A percentile compares a stretch with the other conserved stretches of the same genome.
These are phyloP conservation scores for Drosophila limbata DNA, from an alignment of 2,888 invertebrate genomes.

Conservation along the genomic window DNA sequence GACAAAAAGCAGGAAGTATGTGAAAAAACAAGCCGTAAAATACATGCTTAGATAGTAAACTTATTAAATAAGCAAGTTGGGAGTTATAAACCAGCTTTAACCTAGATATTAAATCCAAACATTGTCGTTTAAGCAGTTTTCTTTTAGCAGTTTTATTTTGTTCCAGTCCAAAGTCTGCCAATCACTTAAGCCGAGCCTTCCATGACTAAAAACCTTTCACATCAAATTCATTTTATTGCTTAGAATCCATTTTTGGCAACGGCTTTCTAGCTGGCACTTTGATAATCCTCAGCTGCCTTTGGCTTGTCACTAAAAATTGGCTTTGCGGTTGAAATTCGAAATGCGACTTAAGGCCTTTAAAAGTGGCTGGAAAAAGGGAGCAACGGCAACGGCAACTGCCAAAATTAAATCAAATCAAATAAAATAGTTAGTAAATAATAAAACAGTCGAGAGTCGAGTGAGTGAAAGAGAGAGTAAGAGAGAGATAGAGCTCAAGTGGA, in stretches of 20 bases:
- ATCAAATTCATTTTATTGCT: constrained; percentile 44
- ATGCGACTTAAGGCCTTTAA: constrained; percentile 44
- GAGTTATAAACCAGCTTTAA: background rate
- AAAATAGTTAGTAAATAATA: constrained; percentile 81
- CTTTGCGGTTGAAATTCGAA: constrained; percentile 57
- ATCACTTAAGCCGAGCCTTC: constrained; percentile 43
- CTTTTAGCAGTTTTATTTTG: background rate
- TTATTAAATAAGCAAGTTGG: constrained; percentile 5
- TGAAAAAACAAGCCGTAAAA: constrained; percentile 15
- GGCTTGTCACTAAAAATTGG: constrained; percentile 60
- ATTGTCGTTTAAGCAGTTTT: background rate
- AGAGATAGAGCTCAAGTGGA: constrained; percentile 49
- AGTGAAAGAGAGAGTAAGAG: constrained; percentile 30
- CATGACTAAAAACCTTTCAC: constrained; percentile 45
- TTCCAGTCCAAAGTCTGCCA: constrained; percentile 14
- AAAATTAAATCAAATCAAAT: constrained; percentile 77
- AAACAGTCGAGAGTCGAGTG: constrained; percentile 68
- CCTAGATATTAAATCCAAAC: background rate
- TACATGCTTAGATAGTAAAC: constrained; percentile 6
- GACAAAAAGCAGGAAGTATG: constrained; percentile 1
- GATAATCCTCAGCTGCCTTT: constrained; percentile 63
- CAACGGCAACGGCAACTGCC: constrained; percentile 54
- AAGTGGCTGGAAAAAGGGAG: constrained; percentile 15
- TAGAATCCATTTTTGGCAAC: constrained; percentile 23
- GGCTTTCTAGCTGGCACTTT: constrained; percentile 36